These are phyloP conservation scores for Oconnorella tubifera DNA, from an alignment of 2,888 invertebrate species.

Conservation along the genomic window DNA sequence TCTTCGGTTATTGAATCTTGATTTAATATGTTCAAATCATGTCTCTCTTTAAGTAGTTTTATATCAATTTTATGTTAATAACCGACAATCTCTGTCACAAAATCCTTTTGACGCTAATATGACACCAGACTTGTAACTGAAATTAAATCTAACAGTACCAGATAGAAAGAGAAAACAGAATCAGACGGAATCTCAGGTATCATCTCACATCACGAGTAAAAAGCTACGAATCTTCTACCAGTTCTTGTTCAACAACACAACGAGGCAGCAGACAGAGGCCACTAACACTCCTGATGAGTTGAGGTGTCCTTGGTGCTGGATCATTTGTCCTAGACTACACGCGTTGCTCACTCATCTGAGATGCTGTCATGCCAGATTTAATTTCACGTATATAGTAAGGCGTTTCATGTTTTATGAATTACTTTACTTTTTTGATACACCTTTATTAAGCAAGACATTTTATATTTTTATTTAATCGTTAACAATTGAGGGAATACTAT, in stretches of 20 bases:
- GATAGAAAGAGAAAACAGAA: too few relatives aligned
- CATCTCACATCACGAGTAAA: slow-evolving; percentile 35
- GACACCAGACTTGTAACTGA: too few relatives aligned
- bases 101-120: too few relatives aligned
- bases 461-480: not conserved
- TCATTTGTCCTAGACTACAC: slow-evolving; percentile 82
- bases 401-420: not conserved
- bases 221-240: slow-evolving; percentile 81
- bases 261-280: slow-evolving; percentile 89
- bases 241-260: slow-evolving; percentile 91
- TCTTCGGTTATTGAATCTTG: too few relatives aligned
- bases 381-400: slow-evolving; percentile 83
- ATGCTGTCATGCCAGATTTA: slow-evolving; percentile 86
- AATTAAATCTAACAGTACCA: too few relatives aligned
- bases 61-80: too few relatives aligned
- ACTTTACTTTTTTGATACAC: too few relatives aligned
- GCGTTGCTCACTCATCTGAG: slow-evolving; percentile 88
- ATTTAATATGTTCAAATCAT: too few relatives aligned
- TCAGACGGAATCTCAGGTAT: too few relatives aligned
- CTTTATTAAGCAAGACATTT: too few relatives aligned
- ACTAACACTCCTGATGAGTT: slow-evolving; percentile 88
- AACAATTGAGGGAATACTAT: not conserved
- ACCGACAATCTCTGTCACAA: too few relatives aligned
- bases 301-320: slow-evolving; percentile 91
- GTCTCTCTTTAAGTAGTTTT: too few relatives aligned